Conservation (phyloP, 1,140 invertebrate species). For the Drosophila varians region DNA sequence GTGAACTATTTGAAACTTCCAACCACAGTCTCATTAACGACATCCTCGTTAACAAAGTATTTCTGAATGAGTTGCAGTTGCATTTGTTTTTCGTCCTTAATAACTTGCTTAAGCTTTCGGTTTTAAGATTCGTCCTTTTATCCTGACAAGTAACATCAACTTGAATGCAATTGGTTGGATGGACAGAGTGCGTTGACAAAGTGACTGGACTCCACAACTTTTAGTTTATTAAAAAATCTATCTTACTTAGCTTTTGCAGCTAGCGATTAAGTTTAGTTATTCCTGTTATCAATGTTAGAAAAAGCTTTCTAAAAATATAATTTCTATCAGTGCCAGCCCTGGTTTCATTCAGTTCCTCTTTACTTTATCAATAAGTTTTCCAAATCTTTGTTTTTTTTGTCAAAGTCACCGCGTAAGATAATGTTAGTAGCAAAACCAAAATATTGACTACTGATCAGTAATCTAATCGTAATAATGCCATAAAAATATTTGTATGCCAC, state of each 20-base stretch:
- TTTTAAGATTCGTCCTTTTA: conserved; percentile 22
- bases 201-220: conserved; percentile 4
- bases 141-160: conserved; percentile 12
- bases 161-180: conserved; percentile 12
- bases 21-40: conserved; percentile 46
- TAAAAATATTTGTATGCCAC: conserved; percentile 17
- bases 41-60: conserved; percentile 49
- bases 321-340: not conserved
- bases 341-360: not conserved
- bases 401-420: not conserved
- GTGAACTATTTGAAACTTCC: conserved; percentile 32
- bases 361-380: not conserved
- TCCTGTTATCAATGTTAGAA: not conserved
- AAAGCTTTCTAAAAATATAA: not conserved
- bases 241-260: no score
- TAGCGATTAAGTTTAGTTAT: no score
- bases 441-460: conserved; percentile 13
- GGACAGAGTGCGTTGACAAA: conserved; percentile 23
- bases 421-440: conserved; percentile 1
- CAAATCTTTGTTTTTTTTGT: not conserved
- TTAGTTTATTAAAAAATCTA: conserved; percentile 16
- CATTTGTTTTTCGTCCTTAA: conserved; percentile 40
- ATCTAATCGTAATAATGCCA: conserved; percentile 25
- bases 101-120: conserved; percentile 40
- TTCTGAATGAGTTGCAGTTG: conserved; percentile 41